Conservation (phyloP, 2,113 vertebrate genomes). For the Eubucco bourcierii region DNA sequence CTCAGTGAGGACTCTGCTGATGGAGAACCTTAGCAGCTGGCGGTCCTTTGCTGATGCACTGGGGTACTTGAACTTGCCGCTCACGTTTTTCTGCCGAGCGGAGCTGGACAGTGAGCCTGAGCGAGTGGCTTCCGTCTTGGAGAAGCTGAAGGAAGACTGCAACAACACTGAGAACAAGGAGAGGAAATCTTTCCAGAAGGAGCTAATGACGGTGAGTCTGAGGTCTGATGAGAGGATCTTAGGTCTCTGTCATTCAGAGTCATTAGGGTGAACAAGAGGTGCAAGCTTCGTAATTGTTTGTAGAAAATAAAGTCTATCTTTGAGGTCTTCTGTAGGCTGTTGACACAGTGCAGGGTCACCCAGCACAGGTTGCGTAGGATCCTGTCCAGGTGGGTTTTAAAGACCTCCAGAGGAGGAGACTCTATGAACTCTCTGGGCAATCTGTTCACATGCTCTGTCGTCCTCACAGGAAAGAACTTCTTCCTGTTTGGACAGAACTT, state of each 20-base stretch:
- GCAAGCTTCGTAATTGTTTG: neutral
- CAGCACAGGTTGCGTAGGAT: neutral
- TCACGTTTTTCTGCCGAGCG: conserved; percentile 88
- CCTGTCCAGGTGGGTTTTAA: no score
- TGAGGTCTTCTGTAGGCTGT: neutral
- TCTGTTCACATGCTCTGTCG: no score
- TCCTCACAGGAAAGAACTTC: no score
- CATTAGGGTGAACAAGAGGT: accelerated
- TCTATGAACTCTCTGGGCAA: no score
- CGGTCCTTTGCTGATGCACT: conserved; percentile 89
- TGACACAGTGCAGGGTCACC: neutral
- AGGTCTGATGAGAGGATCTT: accelerated
- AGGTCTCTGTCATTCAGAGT: accelerated
- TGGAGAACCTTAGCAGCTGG: conserved; percentile 96
- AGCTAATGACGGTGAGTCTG: conserved; percentile 88
- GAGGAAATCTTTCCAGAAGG: conserved; percentile 96
- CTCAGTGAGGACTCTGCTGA: conserved; percentile 90
- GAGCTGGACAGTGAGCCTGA: conserved; percentile 92
- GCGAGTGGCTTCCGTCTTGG: conserved; percentile 90
- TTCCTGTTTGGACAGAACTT: no score
- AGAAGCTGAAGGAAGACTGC: conserved; percentile 96
- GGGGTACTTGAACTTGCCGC: conserved; percentile 85
- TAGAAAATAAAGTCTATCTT: neutral
- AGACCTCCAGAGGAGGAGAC: no score
- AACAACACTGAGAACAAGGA: conserved; percentile 88